phyloP scores from a whole-genome alignment of 2,113 vertebrate genomes.

The Pollimyrus isidori region DNA sequence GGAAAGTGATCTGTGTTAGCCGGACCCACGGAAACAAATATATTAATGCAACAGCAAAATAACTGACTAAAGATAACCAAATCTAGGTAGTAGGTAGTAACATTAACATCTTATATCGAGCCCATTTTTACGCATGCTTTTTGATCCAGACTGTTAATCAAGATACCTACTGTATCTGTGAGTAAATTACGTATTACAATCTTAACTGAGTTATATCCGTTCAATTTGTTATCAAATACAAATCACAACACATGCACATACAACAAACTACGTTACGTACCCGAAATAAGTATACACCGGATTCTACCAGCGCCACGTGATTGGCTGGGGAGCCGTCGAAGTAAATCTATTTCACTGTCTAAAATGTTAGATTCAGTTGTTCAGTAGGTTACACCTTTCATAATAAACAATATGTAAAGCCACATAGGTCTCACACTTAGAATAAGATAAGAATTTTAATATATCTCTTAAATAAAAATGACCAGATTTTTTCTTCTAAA shows the following conservation, averaged over 20 bases:
- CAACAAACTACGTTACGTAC: neutral
- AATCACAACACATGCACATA: neutral
- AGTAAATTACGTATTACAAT: neutral
- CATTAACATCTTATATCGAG: neutral
- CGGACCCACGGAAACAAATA: neutral
- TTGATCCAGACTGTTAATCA: neutral
- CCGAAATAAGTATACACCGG: neutral
- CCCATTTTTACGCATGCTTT: neutral
- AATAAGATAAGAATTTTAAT: neutral
- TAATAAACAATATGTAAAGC: neutral
- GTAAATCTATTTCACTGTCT: neutral
- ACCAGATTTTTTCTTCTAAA: neutral
- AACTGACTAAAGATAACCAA: neutral
- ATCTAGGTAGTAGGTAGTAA: neutral
- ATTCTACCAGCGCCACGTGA: neutral
- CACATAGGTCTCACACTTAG: neutral
- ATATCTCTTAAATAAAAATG: neutral
- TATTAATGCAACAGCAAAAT: neutral
- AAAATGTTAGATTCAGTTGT: neutral
- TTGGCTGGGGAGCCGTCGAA: neutral
- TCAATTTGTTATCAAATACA: neutral
- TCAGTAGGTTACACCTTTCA: neutral
- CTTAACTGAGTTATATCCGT: neutral
- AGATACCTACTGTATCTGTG: neutral
- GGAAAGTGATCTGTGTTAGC: neutral